Evolutionary conservation across 1,140 invertebrate species (phyloP).

Genomic region (Drosophila oshimai): DNA sequence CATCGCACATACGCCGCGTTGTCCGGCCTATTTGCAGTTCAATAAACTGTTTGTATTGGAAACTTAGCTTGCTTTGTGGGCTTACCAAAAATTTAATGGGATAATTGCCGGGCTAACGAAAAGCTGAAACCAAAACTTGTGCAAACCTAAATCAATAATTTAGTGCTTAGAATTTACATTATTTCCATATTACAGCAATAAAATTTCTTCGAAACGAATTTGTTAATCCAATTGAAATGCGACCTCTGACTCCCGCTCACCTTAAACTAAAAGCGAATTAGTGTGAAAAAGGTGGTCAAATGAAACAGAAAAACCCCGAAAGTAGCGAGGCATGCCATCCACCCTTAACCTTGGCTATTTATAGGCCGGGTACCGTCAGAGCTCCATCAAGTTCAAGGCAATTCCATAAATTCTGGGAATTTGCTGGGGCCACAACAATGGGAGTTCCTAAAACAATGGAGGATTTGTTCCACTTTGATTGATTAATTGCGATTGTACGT

Average conservation of each 20-base stretch:
- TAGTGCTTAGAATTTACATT: conserved; percentile 16
- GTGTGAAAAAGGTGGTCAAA: background rate
- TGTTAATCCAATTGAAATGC: conserved; percentile 48
- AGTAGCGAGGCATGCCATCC: background rate
- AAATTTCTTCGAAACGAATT: conserved; percentile 40
- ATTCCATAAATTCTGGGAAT: conserved; percentile 35
- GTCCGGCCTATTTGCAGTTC: conserved; percentile 26
- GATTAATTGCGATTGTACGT: conserved; percentile 33
- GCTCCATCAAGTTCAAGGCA: conserved; percentile 69
- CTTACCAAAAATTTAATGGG: background rate
- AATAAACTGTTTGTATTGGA: conserved; percentile 38
- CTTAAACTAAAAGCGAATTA: conserved; percentile 20
- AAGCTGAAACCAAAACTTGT: background rate
- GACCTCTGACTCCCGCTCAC: background rate
- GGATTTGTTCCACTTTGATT: conserved; percentile 20
- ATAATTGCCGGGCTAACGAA: background rate
- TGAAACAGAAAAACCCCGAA: conserved; percentile 20
- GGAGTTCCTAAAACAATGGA: conserved; percentile 24
- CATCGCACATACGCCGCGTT: conserved; percentile 26
- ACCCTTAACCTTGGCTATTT: conserved; percentile 64
- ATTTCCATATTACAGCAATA: conserved; percentile 12
- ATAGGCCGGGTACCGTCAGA: conserved; percentile 20
- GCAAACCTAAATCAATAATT: conserved; percentile 39
- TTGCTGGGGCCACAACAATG: conserved; percentile 45
- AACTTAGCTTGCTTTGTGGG: background rate